Conservation (phyloP, 2,888 invertebrate species). For the Aphodius sticticus region DNA sequence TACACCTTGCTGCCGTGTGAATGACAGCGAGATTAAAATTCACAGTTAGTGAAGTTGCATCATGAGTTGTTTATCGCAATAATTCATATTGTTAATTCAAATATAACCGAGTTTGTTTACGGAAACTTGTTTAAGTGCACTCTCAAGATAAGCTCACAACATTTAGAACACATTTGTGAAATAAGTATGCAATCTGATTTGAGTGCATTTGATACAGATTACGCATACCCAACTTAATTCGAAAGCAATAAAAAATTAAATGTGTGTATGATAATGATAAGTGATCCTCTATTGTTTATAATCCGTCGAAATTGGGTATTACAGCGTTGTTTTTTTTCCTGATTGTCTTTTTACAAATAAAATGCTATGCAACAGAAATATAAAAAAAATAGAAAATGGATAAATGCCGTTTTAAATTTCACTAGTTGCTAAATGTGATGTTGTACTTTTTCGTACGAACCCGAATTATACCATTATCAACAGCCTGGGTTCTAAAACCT, state of each 20-base stretch:
- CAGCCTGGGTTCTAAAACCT: neutral
- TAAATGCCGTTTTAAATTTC: too few species aligned
- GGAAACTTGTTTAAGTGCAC: neutral
- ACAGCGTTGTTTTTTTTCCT: too few species aligned
- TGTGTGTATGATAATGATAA: neutral
- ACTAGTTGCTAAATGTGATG: too few species aligned
- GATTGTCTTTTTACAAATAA: too few species aligned
- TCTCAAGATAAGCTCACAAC: neutral
- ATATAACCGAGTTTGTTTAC: neutral
- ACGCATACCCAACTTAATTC: neutral
- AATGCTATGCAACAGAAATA: too few species aligned
- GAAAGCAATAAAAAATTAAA: neutral
- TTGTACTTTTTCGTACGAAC: neutral
- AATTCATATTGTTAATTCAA: neutral
- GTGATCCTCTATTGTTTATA: too few species aligned
- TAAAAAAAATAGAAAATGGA: too few species aligned
- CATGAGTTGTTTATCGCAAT: neutral
- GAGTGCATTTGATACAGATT: neutral
- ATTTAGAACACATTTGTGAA: neutral
- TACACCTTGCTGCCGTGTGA: neutral
- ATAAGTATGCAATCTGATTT: neutral
- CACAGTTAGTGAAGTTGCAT: neutral
- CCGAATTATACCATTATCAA: too few species aligned
- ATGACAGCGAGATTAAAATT: neutral
- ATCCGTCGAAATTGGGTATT: too few species aligned